phyloP scores from a whole-genome alignment of 1,140 invertebrate genomes.

The Panagrolaimus sp. region DNA sequence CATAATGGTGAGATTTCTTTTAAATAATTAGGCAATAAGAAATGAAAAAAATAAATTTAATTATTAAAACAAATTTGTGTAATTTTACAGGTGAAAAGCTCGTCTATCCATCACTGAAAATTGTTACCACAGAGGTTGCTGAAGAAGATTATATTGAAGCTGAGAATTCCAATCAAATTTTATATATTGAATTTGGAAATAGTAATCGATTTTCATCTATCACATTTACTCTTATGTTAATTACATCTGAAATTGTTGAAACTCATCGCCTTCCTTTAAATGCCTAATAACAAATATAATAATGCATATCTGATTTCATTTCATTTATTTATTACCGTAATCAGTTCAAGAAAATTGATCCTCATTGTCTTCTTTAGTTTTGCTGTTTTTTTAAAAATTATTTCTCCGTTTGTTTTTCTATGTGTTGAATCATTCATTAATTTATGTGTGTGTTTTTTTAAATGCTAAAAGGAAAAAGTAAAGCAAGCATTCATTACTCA shows the following conservation, averaged over 20 bases:
- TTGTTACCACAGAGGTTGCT: slow-evolving; percentile 23
- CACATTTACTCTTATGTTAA: slow-evolving; percentile 11
- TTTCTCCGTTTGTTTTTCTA: no score
- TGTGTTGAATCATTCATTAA: no score
- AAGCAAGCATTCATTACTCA: no score
- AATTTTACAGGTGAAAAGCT: slow-evolving; percentile 25
- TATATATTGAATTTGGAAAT: slow-evolving; percentile 17
- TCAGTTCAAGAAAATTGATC: no score
- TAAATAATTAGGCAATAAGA: slow-evolving; percentile 15
- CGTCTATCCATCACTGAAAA: slow-evolving; percentile 23
- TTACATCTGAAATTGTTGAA: slow-evolving; percentile 4
- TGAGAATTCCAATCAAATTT: not conserved
- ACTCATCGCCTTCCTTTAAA: slow-evolving; percentile 1
- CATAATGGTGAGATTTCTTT: not conserved
- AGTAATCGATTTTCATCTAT: slow-evolving; percentile 22
- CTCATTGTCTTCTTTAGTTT: no score
- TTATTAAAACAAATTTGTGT: slow-evolving; percentile 6
- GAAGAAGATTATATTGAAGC: slow-evolving; percentile 22
- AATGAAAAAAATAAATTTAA: slow-evolving; percentile 7
- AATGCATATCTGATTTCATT: not conserved
- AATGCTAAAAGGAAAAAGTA: no score
- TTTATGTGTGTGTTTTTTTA: no score
- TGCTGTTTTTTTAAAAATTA: no score
- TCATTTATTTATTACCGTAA: not conserved
- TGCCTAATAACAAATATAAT: slow-evolving; percentile 5